Evolutionary conservation across 2,797 vertebrate genomes (phyloP).

Genomic region (Ambastaia sidthimunki): DNA sequence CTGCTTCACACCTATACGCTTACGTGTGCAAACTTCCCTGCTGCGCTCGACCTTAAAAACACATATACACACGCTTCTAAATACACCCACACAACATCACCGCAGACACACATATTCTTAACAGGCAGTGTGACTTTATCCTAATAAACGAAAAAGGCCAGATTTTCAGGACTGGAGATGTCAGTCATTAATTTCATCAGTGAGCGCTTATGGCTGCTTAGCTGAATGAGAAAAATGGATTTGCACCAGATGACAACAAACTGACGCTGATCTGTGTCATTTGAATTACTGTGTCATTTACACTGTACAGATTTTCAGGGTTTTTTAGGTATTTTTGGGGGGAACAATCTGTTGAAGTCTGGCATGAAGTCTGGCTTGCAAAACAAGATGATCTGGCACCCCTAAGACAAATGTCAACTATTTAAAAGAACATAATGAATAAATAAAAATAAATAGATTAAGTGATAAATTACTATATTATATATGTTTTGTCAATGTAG

Average conservation of each 20-base stretch:
- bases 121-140: neutral
- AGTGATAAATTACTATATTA: too few species aligned
- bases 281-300: neutral
- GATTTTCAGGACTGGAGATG: conserved; percentile 42
- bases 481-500: too few species aligned
- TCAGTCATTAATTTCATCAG: conserved; percentile 36
- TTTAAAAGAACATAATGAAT: neutral
- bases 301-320: neutral
- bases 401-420: neutral
- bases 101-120: conserved; percentile 8
- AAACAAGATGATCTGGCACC: neutral
- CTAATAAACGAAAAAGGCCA: conserved; percentile 18
- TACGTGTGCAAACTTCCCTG: conserved; percentile 39
- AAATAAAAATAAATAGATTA: too few species aligned
- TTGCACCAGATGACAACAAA: neutral
- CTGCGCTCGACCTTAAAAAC: conserved; percentile 38
- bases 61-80: conserved; percentile 18
- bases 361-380: too few species aligned
- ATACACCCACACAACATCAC: neutral
- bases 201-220: conserved; percentile 15
- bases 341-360: neutral
- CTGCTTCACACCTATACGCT: conserved; percentile 34
- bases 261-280: neutral
- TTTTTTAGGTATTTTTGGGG: neutral
- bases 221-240: conserved; percentile 25